A percentile compares a stretch with the other conserved stretches of the same genome.
phyloP scores from a whole-genome alignment of 53 echinoderm and acorn worm genomes.

The Pentamera pediparva region DNA sequence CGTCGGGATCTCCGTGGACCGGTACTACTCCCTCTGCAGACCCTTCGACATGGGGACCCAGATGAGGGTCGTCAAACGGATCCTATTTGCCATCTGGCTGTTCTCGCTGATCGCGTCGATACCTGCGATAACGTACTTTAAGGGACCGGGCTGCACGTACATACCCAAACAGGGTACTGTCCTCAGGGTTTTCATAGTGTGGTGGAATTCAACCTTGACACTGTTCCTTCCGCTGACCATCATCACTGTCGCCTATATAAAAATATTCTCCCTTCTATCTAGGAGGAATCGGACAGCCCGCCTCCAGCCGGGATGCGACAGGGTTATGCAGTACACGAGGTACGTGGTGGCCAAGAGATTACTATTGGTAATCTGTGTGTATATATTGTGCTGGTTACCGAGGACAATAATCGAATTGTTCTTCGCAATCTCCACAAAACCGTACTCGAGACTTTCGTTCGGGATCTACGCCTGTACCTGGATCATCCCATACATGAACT shows the following conservation, averaged over 20 bases:
- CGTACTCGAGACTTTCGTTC: slow-evolving; percentile 5
- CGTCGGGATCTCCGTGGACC: slow-evolving; percentile 91
- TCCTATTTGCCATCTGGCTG: slow-evolving; percentile 66
- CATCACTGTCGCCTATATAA: slow-evolving; percentile 66
- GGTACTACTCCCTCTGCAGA: slow-evolving; percentile 78
- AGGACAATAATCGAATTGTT: slow-evolving; percentile 76
- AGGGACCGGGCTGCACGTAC: slow-evolving; percentile 56
- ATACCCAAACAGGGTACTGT: neutral
- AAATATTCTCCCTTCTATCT: slow-evolving; percentile 67
- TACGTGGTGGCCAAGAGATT: slow-evolving; percentile 89
- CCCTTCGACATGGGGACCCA: slow-evolving; percentile 76
- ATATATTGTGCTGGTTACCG: slow-evolving; percentile 81
- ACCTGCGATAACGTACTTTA: slow-evolving; percentile 51
- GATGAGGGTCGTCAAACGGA: slow-evolving; percentile 55
- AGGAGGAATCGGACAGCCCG: slow-evolving; percentile 52
- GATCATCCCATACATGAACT: slow-evolving; percentile 89
- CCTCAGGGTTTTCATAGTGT: slow-evolving; percentile 49
- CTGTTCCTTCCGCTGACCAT: slow-evolving; percentile 68
- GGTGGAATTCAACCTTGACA: slow-evolving; percentile 50
- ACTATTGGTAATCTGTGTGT: slow-evolving; percentile 80
- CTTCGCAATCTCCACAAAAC: slow-evolving; percentile 25
- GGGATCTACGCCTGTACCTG: slow-evolving; percentile 59
- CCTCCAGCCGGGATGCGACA: slow-evolving; percentile 37
- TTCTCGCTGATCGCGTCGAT: slow-evolving; percentile 70
- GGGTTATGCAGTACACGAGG: slow-evolving; percentile 66